Base-by-base conservation (phyloP, 1,140 invertebrate species). In the Mamestra configurata region DNA sequence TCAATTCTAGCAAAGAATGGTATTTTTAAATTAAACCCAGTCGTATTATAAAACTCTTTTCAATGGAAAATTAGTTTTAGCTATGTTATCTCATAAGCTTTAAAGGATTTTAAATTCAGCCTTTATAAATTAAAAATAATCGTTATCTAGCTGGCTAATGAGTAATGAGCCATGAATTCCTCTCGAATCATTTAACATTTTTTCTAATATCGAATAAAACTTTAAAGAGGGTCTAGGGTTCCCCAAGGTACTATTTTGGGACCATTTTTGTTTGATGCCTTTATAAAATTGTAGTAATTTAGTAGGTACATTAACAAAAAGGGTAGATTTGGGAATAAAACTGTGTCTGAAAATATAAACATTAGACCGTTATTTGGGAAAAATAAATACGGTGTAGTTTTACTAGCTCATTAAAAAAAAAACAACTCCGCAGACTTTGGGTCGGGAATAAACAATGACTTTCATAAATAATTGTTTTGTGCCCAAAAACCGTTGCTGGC, bases 21-120 rank as follows among this genome's bases (percentile, higher is more conserved):
- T 37, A 13, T 40, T 66, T 64, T 40, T 18, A 66, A 66, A 66
- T 66, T 66, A 66, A 66, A 64, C 31, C 59, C 35, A 40, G 31
- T 40, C 18, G n/a, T 40, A 66, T 40, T 5, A 40, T 24, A 1
- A 40, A 40, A 66, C 22, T 13, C 11, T 7, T 66, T 7, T 22
- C 27, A 66, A 66, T 18, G 35, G 61, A 40, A 66, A 40, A 66
- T 66, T 40, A 66, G 61, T 40, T 66, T 11, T 4, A 18, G n/a
- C 11, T 20, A 66, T 37, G 4, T 20, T 40, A 66, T 66, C 61
- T 66, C 4, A 18, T 20, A 40, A 66, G 35, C n/a, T 13, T 11
- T 18, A 35, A 64, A 64, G 18, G 11, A 40, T 59, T 59, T 27
- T 59, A 31, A 8, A 59, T 31, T 59, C 3, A 11, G 24, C 24